Evolutionary conservation across 2,113 vertebrate species (phyloP), one percentile per base, ranked within the genome.

Genomic region (Arizona elegans): DNA sequence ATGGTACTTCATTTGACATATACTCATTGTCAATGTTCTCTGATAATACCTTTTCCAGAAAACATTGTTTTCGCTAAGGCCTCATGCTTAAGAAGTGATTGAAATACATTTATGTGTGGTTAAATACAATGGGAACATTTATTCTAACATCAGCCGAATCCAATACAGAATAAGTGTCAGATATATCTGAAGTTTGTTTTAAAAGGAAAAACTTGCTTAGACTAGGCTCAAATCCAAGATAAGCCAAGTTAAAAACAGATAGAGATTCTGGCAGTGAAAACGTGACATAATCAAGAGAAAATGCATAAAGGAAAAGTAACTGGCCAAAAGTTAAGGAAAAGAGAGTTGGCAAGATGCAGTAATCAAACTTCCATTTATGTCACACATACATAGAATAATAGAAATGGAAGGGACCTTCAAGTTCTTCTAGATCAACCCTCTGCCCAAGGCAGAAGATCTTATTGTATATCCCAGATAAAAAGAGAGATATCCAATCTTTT

Each of bases 201-300:
- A 17, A 87, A 87, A 47, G 5, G 56, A 87, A 94, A 86, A 87
- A 96, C 93, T 93, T 24, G 91, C 88, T 24, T 91, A 91, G 26
- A 54, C 81, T 92, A 95, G 96, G 96, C 96, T 93, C 17, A 87
- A 91, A 90, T 96, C 96, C 96, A 97, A 96, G 91, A 94, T 50
- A 93, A 95, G 94, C 95, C 94, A 94, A 95, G 96, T 96, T 96
- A 94, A 94, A 95, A 70, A 95, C 92, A 91, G 94, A 96, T 85
- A 94, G 89, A 88, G 91, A 92, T 97, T 97, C 33, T 96, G 96
- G 96, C 95, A 95, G 94, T 96, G 95, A 56, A 95, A 95, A 95
- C 52, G 90, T 91, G 90, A 93, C 91, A 95, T 96, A 96, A 97
- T 92, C 94, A 90, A 86, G 91, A n/a, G 75, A 90, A 91, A 92